Evolutionary conservation across 2,888 invertebrate species (phyloP), one percentile per base, ranked within the genome.

Genomic region (Rotaria socialis): DNA sequence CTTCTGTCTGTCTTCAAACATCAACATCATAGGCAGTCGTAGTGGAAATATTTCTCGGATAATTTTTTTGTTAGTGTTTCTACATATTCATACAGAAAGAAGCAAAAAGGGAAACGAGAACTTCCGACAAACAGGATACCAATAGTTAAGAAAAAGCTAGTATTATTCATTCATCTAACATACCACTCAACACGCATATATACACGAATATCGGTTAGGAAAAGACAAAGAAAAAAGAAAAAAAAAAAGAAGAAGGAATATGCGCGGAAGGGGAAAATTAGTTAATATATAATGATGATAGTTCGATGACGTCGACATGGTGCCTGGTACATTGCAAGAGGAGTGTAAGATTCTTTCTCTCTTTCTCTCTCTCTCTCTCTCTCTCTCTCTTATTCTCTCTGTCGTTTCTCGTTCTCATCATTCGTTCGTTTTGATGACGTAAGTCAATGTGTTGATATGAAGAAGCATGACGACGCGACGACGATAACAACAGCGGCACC

Each of bases 361-460:
- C 5, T 1, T 27, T 60, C 3, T 11, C 11, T 60, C 10, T n/a
- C 4, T 2, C 35, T 60, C 3, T 11, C 11, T 60, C 10, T n/a
- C 4, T 2, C 35, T 35, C 35, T 35, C 35, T 35, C 35, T 35
- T 35, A 35, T 19, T 35, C 16, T 67, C 35, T 67, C 14, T 35
- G 4, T 16, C 19, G 27, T 55, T 55, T 55, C 22, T 55, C 55
- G 22, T 55, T 22, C 22, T 55, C 55, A 55, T 55, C 55, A 55
- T 67, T 67, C 67, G 67, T 67, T 67, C 35, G 67, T 41, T 67
- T 8, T 67, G 67, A 67, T 67, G 67, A 67, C 67, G 67, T 41
- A 67, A 67, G 67, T 67, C 67, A 67, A 67, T 67, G 16, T 67
- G 67, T 67, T 67, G 67, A 67, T 67, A 67, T 67, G 67, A 67